Base-by-base conservation (phyloP, 2,113 vertebrate genomes). In the Zapornia atra region DNA sequence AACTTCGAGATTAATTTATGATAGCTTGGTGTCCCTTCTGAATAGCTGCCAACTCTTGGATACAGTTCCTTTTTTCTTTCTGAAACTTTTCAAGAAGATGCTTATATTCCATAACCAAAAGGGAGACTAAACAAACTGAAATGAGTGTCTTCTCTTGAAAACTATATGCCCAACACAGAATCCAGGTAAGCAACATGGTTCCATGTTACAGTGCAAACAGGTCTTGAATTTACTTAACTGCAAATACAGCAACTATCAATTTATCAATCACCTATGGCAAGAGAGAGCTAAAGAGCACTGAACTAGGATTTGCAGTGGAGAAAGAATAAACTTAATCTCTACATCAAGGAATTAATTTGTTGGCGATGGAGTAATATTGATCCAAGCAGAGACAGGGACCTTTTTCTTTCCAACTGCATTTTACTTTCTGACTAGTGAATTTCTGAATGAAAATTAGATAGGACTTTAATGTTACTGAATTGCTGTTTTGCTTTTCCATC, bases 21-120 rank as follows among this genome's bases (percentile, higher is more conserved):
- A 65, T 91, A 88, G 31, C 90, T 95, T 77, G 56, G 70, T 86
- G 78, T 46, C 75, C 61, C 46, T 90, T 91, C 90, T 85, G 69
- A 77, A 95, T 25, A 69, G 31, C 68, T 91, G 15, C 28, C 66
- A 73, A 24, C 68, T 91, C 60, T 92, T 93, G 86, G 63, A 72
- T 69, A 89, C 12, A 68, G 48, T 80, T 97, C 38, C n/a, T 28
- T 64, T 18, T 64, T 95, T 88, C 17, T 46, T 65, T 18, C 20
- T 69, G 75, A 66, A 33, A 78, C 34, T 94, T 86, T 7, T 4
- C 44, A 66, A 51, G 25, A 66, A 40, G 72, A 71, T 88, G 93
- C 44, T 61, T 91, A 40, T 50, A 92, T 92, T 92, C 90, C 61
- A 29, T 33, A 69, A 50, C 15, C 11, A 15, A 92, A 79, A 88